Evolutionary conservation across 2,113 vertebrate genomes (phyloP), one percentile per base, ranked within the genome.

Genomic region (Terrapene triunguis): DNA sequence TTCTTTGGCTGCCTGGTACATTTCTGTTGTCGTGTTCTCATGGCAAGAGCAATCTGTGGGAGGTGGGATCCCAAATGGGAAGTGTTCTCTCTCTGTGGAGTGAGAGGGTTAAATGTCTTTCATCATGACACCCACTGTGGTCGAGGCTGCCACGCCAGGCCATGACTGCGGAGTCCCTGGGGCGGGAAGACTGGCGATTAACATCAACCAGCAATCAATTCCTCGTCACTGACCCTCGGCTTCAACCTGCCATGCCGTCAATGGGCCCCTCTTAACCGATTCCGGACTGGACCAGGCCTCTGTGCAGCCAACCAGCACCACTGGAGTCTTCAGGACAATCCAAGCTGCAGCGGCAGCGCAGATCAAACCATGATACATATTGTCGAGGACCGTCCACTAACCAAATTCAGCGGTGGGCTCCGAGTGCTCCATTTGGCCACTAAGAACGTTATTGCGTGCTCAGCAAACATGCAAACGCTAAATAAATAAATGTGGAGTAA

Each of bases 61-160:
- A 96, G 96, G 92, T 59, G 47, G 91, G 84, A 88, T 90, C 92
- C 85, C 84, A 94, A 92, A 88, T 0, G 6, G 93, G 96, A 97
- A 81, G 89, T 95, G 89, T 80, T 88, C 25, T 1, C 3, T 7
- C 50, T 97, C 89, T 92, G 88, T 81, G 89, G 89, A 90, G 89
- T 72, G 85, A 69, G 42, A 8, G 32, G 65, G 65, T 21, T 19
- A 22, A 38, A 72, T 1, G 8, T 38, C n/a, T 38, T 72, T 38
- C n/a, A 22, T 72, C 65, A 72, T 2, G 4, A 22, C 35, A 21
- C n/a, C 35, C n/a, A 1, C n/a, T 38, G 9, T 38, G 65, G n/a
- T n/a, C 8, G 4, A 38, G 65, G 65, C 7, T n/a, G 32, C 35
- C 65, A 11, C 5, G 65, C 17, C 62, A n/a, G 35, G 32, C 35